Base-by-base conservation (phyloP, 2,113 vertebrate species). In the Brachypteracias leptosomus region DNA sequence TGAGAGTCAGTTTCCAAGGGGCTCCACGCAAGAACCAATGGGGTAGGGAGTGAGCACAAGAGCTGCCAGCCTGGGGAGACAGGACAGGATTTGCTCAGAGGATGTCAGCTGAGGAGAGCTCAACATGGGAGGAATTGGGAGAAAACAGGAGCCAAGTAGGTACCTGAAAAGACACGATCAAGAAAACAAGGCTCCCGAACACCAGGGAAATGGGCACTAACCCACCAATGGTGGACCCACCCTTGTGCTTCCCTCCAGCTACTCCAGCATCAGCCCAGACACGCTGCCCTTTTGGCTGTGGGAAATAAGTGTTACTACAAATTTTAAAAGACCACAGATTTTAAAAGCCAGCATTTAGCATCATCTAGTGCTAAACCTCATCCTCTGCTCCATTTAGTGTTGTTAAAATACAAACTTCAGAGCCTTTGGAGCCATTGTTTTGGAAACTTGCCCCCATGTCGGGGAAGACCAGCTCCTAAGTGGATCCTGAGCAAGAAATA, bases 141-240 rank as follows among this genome's bases (percentile, higher is more conserved):
- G 21, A 16, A 55, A 71, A 15, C 12, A 11, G 51, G 31, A 85
- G 70, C 28, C 13, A 62, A 51, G 59, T 49, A 42, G n/a, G 40
- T 9, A 33, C n/a, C 29, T 7, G 7, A 52, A 68, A 72, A 44
- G 44, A 20, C 38, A 40, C 9, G 11, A 10, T 14, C 49, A 33
- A 21, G 13, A 10, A 33, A 20, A 6, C 33, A 14, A 72, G 40
- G 72, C 18, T 83, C 38, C 68, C 68, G 74, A 5, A 77, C 0
- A 0, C n/a, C 18, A 17, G 12, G 46, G 38, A 59, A 35, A 5
- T 35, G 38, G 26, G 4, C 6, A 2, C 11, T 17, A 29, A 33
- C 10, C 22, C 2, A 0, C 35, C 4, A 1, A 13, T 35, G 47
- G 33, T 9, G 21, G 13, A 16, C 3, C 29, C 0, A 0, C 20